Base-by-base conservation (phyloP, 2,888 invertebrate species). In the Antitype chi region DNA sequence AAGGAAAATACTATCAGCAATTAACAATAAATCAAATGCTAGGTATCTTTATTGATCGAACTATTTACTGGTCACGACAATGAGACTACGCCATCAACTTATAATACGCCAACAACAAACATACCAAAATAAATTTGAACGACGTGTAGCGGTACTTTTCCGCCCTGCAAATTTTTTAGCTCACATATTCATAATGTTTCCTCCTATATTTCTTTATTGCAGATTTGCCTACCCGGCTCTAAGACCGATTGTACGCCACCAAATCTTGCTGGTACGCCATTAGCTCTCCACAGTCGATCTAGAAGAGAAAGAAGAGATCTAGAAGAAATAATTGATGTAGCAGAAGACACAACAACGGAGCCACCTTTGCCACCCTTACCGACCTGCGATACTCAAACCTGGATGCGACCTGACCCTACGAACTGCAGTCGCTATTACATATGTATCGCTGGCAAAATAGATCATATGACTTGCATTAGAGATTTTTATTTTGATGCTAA, bases 341-440 rank as follows among this genome's bases (percentile, higher is more conserved):
- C 32, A 15, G n/a, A 32, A 11, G n/a, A 73, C 9, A 23, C 3
- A 17, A 53, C 52, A 17, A 28, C 47, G 13, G 71, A 49, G 8
- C n/a, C 17, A 32, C n/a, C 28, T 9, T 49, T 57, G 4, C 72
- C 49, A 25, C 57, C 47, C 4, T 43, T 70, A 43, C 72, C 53
- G 8, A 28, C 53, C 17, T 74, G 72, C 47, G 1, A 2, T n/a
- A 32, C 0, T 7, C 0, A 13, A 0, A 13, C 0, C 1, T 74
- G 74, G 60, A 23, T 9, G 4, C 8, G 1, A 20, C 59, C 74
- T 43, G 74, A 74, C 52, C 52, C 52, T 0, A 15, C 1, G 0
- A 28, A 74, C 49, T 74, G 74, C 13, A 59, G 59, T 23, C 59
- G 25, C 5, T 74, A 11, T 57, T 72, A 74, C 11, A 23, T 59